Conservation (phyloP, 1,140 invertebrate genomes). For the Trichoplusia ni region DNA sequence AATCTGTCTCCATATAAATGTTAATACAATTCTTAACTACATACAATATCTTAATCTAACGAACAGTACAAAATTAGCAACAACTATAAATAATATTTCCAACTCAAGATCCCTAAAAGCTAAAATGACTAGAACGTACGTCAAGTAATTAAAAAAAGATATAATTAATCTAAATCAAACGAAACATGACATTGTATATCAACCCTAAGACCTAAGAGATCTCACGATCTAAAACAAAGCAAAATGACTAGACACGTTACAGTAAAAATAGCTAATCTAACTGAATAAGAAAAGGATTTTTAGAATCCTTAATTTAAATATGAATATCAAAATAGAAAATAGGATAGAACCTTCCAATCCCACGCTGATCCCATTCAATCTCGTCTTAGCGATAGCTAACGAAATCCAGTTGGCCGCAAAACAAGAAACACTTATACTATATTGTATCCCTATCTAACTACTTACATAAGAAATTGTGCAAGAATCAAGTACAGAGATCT, state of each 20-base stretch:
- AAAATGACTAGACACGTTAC: background rate
- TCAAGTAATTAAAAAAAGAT: background rate
- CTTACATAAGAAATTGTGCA: slow-evolving; percentile 76
- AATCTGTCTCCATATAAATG: slow-evolving; percentile 11
- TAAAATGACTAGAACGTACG: background rate
- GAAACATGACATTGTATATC: too few relatives aligned
- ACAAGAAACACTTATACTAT: slow-evolving; percentile 47
- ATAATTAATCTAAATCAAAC: background rate
- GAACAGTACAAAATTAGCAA: slow-evolving; percentile 14
- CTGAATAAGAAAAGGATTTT: background rate
- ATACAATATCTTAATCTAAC: slow-evolving; percentile 27
- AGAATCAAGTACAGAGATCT: slow-evolving; percentile 47
- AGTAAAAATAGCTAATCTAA: background rate
- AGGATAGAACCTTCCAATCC: slow-evolving; percentile 4
- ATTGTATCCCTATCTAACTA: slow-evolving; percentile 73
- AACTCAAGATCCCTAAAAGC: background rate
- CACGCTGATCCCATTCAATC: background rate
- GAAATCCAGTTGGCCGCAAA: slow-evolving; percentile 47
- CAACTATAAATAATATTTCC: background rate
- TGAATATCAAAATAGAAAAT: slow-evolving; percentile 12
- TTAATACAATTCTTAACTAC: slow-evolving; percentile 18
- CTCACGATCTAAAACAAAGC: too few relatives aligned
- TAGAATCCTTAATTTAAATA: background rate
- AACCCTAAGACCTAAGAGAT: too few relatives aligned
- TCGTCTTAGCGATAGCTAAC: background rate